Evolutionary conservation across 2,113 vertebrate genomes (phyloP).

Genomic region (Ailurus styani): DNA sequence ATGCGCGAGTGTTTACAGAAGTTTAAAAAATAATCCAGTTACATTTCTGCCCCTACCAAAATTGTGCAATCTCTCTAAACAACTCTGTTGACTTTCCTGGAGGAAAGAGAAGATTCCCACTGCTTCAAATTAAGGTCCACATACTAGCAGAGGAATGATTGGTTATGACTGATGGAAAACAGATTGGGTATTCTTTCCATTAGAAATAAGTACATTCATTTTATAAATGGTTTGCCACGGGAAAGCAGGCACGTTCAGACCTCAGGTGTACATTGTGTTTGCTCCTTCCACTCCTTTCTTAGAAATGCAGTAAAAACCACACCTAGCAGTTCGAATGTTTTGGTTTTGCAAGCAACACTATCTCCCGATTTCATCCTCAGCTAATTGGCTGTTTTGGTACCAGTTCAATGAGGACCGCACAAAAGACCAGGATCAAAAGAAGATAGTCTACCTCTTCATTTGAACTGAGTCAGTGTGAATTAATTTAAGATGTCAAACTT

Average conservation of each 20-base stretch:
- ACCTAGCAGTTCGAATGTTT: neutral
- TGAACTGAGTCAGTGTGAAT: conserved; percentile 48
- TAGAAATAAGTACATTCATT: neutral
- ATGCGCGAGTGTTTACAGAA: neutral
- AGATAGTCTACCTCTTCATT: conserved; percentile 7
- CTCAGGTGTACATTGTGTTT: neutral
- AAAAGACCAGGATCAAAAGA: conserved; percentile 28
- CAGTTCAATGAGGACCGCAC: neutral
- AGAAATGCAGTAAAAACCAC: neutral
- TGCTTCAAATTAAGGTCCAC: conserved; percentile 18
- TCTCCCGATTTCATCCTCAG: conserved; percentile 7
- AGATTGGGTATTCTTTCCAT: neutral
- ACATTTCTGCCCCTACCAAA: neutral
- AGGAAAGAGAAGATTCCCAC: conserved; percentile 13
- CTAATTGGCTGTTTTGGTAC: neutral
- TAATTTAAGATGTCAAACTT: conserved; percentile 72
- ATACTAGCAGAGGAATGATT: conserved; percentile 19
- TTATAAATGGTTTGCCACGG: neutral
- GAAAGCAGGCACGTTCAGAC: neutral
- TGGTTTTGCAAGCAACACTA: neutral
- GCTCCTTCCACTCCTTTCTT: neutral
- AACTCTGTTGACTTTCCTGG: neutral
- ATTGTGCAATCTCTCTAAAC: neutral
- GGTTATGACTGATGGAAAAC: conserved; percentile 19
- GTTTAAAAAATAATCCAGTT: neutral